Evolutionary conservation across 2,797 vertebrate species (phyloP), one percentile per base, ranked within the genome.

Genomic region (Chaetodon trifasciatus): DNA sequence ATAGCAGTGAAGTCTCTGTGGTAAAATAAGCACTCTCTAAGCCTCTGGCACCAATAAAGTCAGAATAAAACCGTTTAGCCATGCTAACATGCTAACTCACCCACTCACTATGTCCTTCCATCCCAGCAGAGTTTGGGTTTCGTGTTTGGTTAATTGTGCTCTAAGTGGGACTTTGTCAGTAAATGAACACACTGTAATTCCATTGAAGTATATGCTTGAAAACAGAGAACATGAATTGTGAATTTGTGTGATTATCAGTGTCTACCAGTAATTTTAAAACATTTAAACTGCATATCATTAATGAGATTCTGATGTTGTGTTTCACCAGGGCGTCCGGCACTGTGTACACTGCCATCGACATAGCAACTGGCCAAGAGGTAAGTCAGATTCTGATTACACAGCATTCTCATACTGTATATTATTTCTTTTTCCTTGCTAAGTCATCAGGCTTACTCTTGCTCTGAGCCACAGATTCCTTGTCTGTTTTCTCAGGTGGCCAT

Each of bases 281-380:
- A n/a, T 15, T 35, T 42, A 32, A 35, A 73, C 37, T 4, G 8
- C 58, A 28, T 44, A 13, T 69, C 6, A 70, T 5, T 82, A 8
- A 74, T 24, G 39, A 81, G 5, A 66, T 55, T 79, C 65, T 81
- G 2, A 40, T 65, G 4, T 83, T 64, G 62, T 89, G 70, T 93
- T 84, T 92, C 81, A 70, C 9, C 88, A 99, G 98, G 93, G 98
- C 98, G 0, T 99, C 98, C 0, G 98, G 98, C 84, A 99, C 98
- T 53, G 98, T 99, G 91, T 99, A 99, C 89, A 99, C 98, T 49
- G 98, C 98, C 3, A 97, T 99, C 50, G 98, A 99, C 91, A 97
- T 99, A 1, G 97, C 98, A 73, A 99, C 98, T 0, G 98, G 98
- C 83, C 98, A 99, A 86, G 98, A 99, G 96, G 98, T 98, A 77